Conservation (phyloP, 1,140 invertebrate species). For the Drosophila chauvacae region DNA sequence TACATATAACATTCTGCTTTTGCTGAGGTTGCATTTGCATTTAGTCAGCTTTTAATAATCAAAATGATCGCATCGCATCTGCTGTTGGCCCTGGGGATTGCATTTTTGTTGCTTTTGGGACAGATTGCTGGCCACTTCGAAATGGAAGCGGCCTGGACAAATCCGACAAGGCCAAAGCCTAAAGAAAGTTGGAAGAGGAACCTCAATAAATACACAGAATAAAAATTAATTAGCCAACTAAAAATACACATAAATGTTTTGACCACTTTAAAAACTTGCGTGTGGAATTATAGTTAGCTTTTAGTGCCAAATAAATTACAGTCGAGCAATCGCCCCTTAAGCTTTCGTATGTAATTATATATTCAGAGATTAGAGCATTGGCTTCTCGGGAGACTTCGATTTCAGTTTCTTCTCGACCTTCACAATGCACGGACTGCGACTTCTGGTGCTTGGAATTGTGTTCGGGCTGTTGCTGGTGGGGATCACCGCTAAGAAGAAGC, state of each 20-base stretch:
- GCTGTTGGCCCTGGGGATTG: not conserved
- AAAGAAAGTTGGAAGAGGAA: not conserved
- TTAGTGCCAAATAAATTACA: not conserved
- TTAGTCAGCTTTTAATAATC: not conserved
- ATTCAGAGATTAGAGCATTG: not conserved
- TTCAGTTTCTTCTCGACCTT: not conserved
- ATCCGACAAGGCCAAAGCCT: not conserved
- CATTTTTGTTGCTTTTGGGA: not conserved
- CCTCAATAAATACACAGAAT: not conserved
- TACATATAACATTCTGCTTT: not conserved
- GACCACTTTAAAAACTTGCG: not conserved
- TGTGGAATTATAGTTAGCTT: not conserved
- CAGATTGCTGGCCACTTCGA: not conserved
- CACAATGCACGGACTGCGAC: not conserved
- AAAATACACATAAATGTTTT: not conserved
- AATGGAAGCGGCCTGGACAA: not conserved
- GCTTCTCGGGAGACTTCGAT: not conserved
- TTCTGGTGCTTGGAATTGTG: not conserved
- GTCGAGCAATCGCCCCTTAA: not conserved
- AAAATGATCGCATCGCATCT: not conserved
- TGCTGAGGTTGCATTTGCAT: not conserved
- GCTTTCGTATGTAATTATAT: not conserved
- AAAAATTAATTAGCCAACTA: not conserved
- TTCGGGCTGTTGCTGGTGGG: not conserved
- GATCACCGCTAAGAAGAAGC: not conserved